Conservation (phyloP, 2,797 vertebrate species). For the Ammospiza maritima region DNA sequence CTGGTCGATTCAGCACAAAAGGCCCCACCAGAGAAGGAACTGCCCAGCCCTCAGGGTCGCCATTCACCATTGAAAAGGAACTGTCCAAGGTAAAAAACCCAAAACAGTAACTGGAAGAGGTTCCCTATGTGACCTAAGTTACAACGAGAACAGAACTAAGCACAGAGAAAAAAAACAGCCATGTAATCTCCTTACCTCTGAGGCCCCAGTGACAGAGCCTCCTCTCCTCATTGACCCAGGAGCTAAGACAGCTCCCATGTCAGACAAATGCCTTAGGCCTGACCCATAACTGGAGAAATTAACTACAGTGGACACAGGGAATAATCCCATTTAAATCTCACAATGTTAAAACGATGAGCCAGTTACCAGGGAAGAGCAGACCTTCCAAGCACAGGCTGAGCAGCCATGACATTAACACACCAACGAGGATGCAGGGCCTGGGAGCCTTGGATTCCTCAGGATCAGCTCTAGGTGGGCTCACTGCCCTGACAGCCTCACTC, state of each 20-base stretch:
- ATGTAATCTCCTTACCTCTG: not conserved
- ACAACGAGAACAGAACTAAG: not conserved
- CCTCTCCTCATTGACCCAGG: not conserved
- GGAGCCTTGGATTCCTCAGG: not conserved
- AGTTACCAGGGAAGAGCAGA: not conserved
- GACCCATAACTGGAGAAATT: not conserved
- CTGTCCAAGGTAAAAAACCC: not conserved
- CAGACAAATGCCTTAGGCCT: not conserved
- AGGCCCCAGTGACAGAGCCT: not conserved
- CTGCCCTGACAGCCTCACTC: not conserved
- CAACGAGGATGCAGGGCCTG: not conserved
- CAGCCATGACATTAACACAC: not conserved
- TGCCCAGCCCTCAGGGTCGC: accelerated
- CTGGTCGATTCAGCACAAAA: not conserved
- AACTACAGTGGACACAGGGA: not conserved
- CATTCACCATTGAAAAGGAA: not conserved
- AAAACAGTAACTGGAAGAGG: not conserved
- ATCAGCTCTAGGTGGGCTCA: not conserved
- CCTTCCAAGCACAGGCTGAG: not conserved
- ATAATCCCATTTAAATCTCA: not conserved
- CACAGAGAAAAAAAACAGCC: not conserved
- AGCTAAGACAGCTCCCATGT: not conserved
- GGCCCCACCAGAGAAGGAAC: too few species aligned
- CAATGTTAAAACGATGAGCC: not conserved
- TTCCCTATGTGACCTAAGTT: accelerated